These are phyloP conservation scores for Xiphydria camelus DNA, from an alignment of 2,888 invertebrate species.

Conservation along the genomic window DNA sequence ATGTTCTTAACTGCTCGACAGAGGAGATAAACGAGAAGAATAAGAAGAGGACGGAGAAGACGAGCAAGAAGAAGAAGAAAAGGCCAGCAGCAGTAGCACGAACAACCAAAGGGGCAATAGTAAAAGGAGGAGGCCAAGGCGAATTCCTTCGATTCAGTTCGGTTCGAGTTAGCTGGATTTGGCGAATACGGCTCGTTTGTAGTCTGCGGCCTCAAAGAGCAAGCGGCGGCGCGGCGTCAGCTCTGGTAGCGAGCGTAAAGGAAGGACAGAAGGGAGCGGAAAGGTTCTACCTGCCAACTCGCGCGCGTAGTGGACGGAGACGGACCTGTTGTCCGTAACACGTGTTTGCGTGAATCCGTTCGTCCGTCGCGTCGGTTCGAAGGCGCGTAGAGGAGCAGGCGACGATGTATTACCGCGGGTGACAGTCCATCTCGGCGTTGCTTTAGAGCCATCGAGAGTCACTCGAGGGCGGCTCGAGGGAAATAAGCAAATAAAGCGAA, in stretches of 20 bases:
- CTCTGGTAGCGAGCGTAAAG: too few relatives aligned
- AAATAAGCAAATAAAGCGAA: constrained; percentile 53
- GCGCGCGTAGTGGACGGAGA: constrained; percentile 4
- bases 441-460: constrained; percentile 6
- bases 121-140: constrained; percentile 11
- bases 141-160: constrained; percentile 50
- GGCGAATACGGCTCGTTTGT: constrained; percentile 52
- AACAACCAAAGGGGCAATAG: neutral
- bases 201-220: constrained; percentile 33
- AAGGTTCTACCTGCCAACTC: constrained; percentile 14
- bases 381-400: constrained; percentile 40
- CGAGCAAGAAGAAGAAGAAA: neutral
- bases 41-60: neutral
- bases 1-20: too few relatives aligned
- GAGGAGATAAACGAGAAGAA: too few relatives aligned
- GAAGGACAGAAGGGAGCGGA: constrained; percentile 26
- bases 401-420: constrained; percentile 54
- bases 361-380: constrained; percentile 33
- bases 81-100: neutral
- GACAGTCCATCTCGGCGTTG: constrained; percentile 51
- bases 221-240: neutral
- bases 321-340: constrained; percentile 52
- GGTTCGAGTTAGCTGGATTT: constrained; percentile 51
- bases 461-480: constrained; percentile 40
- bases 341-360: constrained; percentile 54